These are phyloP conservation scores for Chaetophractus vellerosus DNA, from an alignment of 2,797 vertebrate species.

Conservation along the genomic window DNA sequence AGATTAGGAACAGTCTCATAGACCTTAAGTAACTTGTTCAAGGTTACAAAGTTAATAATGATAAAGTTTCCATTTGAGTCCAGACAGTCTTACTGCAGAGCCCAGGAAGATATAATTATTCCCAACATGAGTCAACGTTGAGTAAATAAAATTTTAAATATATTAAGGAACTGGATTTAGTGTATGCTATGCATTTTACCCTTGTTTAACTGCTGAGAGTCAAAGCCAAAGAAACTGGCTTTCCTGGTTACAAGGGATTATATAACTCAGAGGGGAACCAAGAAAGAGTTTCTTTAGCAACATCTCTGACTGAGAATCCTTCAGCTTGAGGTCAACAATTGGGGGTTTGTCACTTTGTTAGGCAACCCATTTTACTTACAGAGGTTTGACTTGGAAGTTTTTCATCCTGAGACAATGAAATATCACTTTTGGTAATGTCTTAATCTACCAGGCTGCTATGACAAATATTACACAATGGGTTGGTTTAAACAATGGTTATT, in stretches of 20 bases:
- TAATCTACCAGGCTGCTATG: no score
- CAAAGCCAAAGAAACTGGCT: background rate
- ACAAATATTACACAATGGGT: no score
- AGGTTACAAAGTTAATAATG: slow-evolving; percentile 17
- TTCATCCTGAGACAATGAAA: background rate
- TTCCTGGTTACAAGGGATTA: background rate
- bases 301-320: background rate
- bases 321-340: background rate
- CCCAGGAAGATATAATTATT: background rate
- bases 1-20: background rate
- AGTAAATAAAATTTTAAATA: slow-evolving; percentile 32
- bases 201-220: background rate
- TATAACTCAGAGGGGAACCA: background rate
- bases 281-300: background rate
- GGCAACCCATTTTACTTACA: background rate
- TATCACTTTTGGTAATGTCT: background rate
- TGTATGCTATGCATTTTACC: background rate
- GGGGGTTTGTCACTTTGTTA: background rate
- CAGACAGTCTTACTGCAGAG: background rate
- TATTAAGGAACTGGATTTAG: background rate
- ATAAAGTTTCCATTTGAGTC: slow-evolving; percentile 26
- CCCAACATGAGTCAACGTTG: background rate
- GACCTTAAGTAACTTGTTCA: slow-evolving; percentile 10
- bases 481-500: no score
- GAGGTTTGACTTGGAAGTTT: slow-evolving; percentile 1